Evolutionary conservation across 2,888 invertebrate species (phyloP).

Genomic region (Ophion slaviceki): DNA sequence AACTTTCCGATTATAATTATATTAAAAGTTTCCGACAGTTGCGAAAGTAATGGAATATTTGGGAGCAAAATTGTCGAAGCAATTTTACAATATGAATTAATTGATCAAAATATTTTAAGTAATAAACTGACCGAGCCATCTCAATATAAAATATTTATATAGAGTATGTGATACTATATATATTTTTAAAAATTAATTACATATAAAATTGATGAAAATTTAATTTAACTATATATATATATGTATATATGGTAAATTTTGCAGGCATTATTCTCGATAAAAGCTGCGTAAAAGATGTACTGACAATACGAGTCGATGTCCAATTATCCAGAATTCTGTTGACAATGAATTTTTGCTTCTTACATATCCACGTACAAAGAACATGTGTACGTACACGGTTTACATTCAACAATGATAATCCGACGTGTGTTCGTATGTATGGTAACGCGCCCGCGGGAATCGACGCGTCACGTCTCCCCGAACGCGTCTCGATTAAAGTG

Average conservation of each 20-base stretch:
- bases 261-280: background rate
- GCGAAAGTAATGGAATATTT: background rate
- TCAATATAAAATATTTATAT: background rate
- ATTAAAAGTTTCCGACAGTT: background rate
- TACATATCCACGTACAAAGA: background rate
- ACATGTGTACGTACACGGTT: conserved; percentile 22
- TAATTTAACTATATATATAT: too few species aligned
- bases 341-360: background rate
- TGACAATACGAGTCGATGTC: background rate
- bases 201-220: too few species aligned
- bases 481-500: conserved; percentile 56
- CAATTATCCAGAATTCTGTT: background rate
- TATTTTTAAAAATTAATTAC: too few species aligned
- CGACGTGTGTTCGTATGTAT: conserved; percentile 39
- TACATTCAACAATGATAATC: conserved; percentile 44
- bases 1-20: background rate
- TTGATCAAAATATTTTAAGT: background rate
- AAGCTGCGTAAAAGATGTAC: background rate
- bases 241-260: too few species aligned
- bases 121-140: background rate
- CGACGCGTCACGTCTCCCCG: conserved; percentile 46
- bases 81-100: background rate
- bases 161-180: too few species aligned
- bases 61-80: background rate
- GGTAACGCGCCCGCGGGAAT: conserved; percentile 34